Evolutionary conservation across 2,113 vertebrate species (phyloP).

Genomic region (Miniopterus natalensis): DNA sequence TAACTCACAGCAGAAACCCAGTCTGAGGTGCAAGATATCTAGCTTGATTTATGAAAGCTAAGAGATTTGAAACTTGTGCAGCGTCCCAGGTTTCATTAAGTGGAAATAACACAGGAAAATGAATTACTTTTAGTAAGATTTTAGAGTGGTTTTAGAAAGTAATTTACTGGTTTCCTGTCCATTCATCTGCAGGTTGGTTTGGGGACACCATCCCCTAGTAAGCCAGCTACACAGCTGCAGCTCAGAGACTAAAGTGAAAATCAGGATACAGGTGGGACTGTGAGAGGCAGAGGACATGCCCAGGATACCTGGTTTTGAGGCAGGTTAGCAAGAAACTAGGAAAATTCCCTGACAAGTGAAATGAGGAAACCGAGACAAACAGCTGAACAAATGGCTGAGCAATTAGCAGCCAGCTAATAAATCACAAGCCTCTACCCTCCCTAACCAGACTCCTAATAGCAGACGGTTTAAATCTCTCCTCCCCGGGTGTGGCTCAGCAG

Average conservation of each 20-base stretch:
- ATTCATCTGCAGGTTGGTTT: background rate
- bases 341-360: background rate
- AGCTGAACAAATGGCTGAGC: background rate
- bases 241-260: slow-evolving; percentile 70
- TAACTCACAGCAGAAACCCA: background rate
- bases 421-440: background rate
- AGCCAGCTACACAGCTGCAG: slow-evolving; percentile 31
- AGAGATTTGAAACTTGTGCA: background rate
- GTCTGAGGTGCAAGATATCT: background rate
- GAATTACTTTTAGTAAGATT: background rate
- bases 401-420: background rate
- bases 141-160: background rate
- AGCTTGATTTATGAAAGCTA: background rate
- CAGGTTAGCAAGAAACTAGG: background rate
- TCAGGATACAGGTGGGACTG: slow-evolving; percentile 35
- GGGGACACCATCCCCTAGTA: background rate
- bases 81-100: background rate
- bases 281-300: too few species aligned
- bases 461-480: background rate
- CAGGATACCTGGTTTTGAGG: background rate
- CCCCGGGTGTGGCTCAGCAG: background rate
- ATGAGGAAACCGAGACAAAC: background rate
- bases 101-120: background rate
- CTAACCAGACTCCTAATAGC: background rate
- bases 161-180: background rate